A percentile compares a stretch with the other conserved stretches of the same genome.
These are phyloP conservation scores for Neodiprion fabricii DNA, from an alignment of 1,140 invertebrate species.

Conservation along the genomic window DNA sequence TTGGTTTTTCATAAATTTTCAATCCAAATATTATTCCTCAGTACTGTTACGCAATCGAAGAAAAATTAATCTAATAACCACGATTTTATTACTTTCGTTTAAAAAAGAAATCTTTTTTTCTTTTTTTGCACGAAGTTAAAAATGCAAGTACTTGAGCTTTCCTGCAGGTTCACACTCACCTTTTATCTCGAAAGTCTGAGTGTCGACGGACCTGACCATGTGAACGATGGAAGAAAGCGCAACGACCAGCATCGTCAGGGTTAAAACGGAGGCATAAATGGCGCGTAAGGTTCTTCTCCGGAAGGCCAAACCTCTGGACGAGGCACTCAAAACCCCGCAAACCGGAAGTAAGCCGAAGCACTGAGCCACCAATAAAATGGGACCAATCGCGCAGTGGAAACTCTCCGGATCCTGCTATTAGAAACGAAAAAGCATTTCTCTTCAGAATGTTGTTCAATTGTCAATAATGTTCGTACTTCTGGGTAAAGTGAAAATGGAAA, in stretches of 20 bases:
- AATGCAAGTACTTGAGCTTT: not conserved
- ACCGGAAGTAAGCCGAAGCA: conserved; percentile 54
- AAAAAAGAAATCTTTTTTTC: no score
- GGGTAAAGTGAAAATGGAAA: not conserved
- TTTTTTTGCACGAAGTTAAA: not conserved
- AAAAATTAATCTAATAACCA: no score
- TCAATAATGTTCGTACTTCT: no score
- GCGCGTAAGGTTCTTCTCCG: conserved; percentile 33
- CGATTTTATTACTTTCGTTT: no score
- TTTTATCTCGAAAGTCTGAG: conserved; percentile 38
- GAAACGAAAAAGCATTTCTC: not conserved
- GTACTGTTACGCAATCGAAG: no score
- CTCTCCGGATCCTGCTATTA: conserved; percentile 43
- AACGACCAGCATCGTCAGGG: conserved; percentile 35
- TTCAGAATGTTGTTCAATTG: no score
- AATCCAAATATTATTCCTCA: no score
- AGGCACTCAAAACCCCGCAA: conserved; percentile 33
- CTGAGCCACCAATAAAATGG: conserved; percentile 46
- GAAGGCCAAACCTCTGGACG: conserved; percentile 41
- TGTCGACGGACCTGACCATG: conserved; percentile 49
- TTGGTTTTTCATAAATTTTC: no score
- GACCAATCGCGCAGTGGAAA: conserved; percentile 49
- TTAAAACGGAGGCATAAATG: conserved; percentile 38
- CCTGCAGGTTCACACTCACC: conserved; percentile 38
- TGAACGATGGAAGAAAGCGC: conserved; percentile 43